These are phyloP conservation scores for Sphecodes monilicornis DNA, from an alignment of 2,888 invertebrate genomes.

Conservation along the genomic window DNA sequence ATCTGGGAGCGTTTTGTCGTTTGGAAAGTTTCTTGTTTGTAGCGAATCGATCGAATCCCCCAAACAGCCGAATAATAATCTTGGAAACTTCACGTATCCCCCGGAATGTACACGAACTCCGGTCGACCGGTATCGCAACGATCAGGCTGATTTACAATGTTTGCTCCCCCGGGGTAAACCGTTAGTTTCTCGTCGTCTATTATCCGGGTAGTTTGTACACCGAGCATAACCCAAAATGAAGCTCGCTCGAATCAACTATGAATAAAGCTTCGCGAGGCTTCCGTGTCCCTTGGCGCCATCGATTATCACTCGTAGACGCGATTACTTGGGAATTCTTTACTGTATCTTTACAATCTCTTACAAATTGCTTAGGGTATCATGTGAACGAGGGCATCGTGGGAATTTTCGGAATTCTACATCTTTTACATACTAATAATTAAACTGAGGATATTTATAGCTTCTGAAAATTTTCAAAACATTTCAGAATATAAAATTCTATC, in stretches of 20 bases:
- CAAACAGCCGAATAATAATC: conserved; percentile 37
- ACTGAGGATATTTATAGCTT: no score
- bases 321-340: not conserved
- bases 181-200: conserved; percentile 53
- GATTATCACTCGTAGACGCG: not conserved
- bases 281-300: not conserved
- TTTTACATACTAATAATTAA: no score
- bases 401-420: no score
- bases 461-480: no score
- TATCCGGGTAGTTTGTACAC: conserved; percentile 44
- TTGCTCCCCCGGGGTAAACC: conserved; percentile 51
- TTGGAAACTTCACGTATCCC: conserved; percentile 41
- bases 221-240: conserved; percentile 28
- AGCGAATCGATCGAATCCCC: conserved; percentile 1
- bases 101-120: conserved; percentile 38
- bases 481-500: no score
- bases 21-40: conserved; percentile 16
- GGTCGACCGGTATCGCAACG: conserved; percentile 29
- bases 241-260: not conserved
- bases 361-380: no score
- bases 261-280: not conserved
- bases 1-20: not conserved
- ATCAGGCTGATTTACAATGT: conserved; percentile 57
- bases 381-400: no score
- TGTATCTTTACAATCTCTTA: not conserved